These are phyloP conservation scores for Pinna nobilis DNA, from an alignment of 1,140 invertebrate genomes.

Conservation along the genomic window DNA sequence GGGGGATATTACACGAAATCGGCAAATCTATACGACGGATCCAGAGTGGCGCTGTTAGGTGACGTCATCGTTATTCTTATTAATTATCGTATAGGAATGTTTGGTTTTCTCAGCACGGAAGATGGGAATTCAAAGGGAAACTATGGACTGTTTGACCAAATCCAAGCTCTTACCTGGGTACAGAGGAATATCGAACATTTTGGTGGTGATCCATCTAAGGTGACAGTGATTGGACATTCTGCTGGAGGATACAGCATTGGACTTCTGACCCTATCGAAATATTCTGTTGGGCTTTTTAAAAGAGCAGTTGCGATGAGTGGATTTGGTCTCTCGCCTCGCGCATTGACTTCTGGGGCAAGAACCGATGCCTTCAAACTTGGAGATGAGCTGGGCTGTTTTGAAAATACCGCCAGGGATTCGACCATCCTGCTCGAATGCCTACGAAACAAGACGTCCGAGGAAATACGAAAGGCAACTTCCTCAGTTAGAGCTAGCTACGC, in stretches of 20 bases:
- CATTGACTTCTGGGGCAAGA: slow-evolving; percentile 62
- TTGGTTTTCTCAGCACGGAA: slow-evolving; percentile 68
- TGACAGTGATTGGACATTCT: slow-evolving; percentile 53
- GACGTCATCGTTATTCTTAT: slow-evolving; percentile 83
- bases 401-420: neutral
- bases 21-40: slow-evolving; percentile 73
- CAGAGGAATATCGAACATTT: slow-evolving; percentile 58
- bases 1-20: slow-evolving; percentile 70
- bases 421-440: neutral
- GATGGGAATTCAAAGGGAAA: slow-evolving; percentile 46
- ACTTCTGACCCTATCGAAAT: slow-evolving; percentile 27
- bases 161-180: slow-evolving; percentile 57
- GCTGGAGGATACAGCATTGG: slow-evolving; percentile 46
- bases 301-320: slow-evolving; percentile 78
- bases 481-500: neutral
- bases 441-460: neutral
- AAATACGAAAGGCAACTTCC: neutral
- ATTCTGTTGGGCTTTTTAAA: slow-evolving; percentile 36
- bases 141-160: slow-evolving; percentile 60
- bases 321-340: slow-evolving; percentile 92
- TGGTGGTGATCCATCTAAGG: slow-evolving; percentile 50
- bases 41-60: slow-evolving; percentile 83
- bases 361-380: neutral
- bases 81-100: slow-evolving; percentile 85
- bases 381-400: neutral